Percentiles rank a stretch among this genome's conserved stretches.
These are phyloP conservation scores for Parauchenoglanis punctatus DNA, from an alignment of 2,797 vertebrate species.

Conservation along the genomic window DNA sequence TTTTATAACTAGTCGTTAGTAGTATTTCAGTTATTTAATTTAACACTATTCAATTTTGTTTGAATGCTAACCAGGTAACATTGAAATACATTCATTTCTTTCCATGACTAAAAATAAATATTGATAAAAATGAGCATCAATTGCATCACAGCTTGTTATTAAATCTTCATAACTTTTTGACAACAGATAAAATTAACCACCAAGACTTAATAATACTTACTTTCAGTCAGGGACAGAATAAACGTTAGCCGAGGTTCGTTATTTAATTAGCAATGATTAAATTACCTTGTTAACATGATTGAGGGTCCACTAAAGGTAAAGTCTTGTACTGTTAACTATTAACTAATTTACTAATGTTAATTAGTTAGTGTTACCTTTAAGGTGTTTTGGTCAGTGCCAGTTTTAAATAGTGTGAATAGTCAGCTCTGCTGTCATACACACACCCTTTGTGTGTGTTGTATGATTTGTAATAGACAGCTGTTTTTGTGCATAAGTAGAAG, in stretches of 20 bases:
- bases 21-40: neutral
- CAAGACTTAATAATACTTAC: no score
- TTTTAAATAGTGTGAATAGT: neutral
- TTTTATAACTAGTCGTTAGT: neutral
- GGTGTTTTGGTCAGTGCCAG: neutral
- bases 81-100: neutral
- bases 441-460: neutral
- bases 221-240: neutral
- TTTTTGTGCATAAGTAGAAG: slow-evolving; percentile 6
- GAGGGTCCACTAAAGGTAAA: no score
- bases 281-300: neutral
- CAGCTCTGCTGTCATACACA: neutral
- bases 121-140: neutral
- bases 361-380: neutral
- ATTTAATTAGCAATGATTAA: neutral
- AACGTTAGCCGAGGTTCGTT: neutral
- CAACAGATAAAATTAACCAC: neutral
- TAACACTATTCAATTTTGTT: neutral
- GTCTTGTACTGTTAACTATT: neutral
- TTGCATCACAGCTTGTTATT: neutral
- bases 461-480: slow-evolving; percentile 13
- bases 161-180: neutral
- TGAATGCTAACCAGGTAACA: neutral
- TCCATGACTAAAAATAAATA: neutral
- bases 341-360: neutral